These are phyloP conservation scores for Athene noctua DNA, from an alignment of 2,113 vertebrate species.

Conservation along the genomic window DNA sequence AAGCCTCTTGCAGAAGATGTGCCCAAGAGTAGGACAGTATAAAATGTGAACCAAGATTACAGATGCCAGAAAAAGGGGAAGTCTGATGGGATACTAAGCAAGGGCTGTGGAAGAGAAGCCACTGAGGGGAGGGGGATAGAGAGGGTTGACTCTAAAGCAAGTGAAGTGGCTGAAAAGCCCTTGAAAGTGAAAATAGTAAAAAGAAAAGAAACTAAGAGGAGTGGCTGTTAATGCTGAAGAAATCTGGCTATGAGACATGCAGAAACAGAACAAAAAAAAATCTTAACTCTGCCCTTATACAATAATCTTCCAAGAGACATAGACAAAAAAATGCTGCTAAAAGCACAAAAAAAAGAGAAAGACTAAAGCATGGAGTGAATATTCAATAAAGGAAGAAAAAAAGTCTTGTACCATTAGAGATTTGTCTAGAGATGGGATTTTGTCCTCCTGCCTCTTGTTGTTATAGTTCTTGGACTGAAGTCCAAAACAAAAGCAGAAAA, in stretches of 20 bases:
- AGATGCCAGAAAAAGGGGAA: background rate
- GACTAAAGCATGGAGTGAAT: background rate
- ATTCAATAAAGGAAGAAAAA: background rate
- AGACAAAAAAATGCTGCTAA: background rate
- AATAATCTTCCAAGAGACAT: background rate
- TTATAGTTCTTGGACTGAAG: slow-evolving; percentile 9
- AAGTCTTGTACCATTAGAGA: background rate
- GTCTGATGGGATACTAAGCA: background rate
- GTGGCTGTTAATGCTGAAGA: background rate
- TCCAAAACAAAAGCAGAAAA: slow-evolving; percentile 30
- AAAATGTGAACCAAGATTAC: background rate
- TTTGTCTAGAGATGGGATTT: background rate
- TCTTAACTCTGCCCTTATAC: background rate
- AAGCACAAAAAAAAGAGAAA: background rate
- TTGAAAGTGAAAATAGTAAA: background rate
- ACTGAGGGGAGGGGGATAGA: background rate
- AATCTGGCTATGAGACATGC: background rate
- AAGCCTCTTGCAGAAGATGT: background rate
- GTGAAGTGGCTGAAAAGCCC: background rate
- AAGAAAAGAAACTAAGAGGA: background rate
- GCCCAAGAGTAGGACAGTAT: background rate
- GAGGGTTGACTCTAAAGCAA: background rate
- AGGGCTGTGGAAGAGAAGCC: background rate
- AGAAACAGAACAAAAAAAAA: background rate
- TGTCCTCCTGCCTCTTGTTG: background rate